Evolutionary conservation across 2,113 vertebrate species (phyloP).

Genomic region (Leptodactylus fuscus): DNA sequence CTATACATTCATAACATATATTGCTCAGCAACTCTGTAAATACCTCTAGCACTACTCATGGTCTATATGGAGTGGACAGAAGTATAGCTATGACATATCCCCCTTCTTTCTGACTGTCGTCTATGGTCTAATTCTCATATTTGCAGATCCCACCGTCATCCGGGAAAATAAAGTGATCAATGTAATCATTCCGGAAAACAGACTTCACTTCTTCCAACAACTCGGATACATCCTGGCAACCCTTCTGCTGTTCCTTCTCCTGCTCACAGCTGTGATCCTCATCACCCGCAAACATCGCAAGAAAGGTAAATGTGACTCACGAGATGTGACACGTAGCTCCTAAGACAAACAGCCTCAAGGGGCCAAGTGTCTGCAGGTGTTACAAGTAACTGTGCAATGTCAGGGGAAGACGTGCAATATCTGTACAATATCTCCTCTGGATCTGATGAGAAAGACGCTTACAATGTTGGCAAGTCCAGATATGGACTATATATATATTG

Average conservation of each 20-base stretch:
- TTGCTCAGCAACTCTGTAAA: not conserved
- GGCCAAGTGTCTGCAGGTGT: not conserved
- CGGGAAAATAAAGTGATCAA: constrained; percentile 84
- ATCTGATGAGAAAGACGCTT: no score
- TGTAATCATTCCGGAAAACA: constrained; percentile 87
- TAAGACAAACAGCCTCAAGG: not conserved
- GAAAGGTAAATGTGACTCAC: constrained; percentile 75
- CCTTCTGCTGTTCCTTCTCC: constrained; percentile 82
- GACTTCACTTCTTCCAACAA: constrained; percentile 88
- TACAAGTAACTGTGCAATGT: not conserved
- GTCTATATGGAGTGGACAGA: not conserved
- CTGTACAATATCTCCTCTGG: not conserved
- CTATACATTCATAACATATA: not conserved
- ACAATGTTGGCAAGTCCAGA: not conserved
- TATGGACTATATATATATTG: no score
- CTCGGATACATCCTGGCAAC: constrained; percentile 90
- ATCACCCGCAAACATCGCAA: constrained; percentile 80
- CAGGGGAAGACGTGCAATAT: not conserved
- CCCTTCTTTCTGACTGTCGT: not conserved
- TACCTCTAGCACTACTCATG: not conserved
- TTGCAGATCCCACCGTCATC: constrained; percentile 75
- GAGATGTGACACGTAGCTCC: constrained; percentile 26
- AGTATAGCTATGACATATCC: not conserved
- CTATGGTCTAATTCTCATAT: not conserved
- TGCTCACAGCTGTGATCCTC: constrained; percentile 79